Evolutionary conservation across 1,140 invertebrate species (phyloP).

Genomic region (Gyrodactylus salaris): DNA sequence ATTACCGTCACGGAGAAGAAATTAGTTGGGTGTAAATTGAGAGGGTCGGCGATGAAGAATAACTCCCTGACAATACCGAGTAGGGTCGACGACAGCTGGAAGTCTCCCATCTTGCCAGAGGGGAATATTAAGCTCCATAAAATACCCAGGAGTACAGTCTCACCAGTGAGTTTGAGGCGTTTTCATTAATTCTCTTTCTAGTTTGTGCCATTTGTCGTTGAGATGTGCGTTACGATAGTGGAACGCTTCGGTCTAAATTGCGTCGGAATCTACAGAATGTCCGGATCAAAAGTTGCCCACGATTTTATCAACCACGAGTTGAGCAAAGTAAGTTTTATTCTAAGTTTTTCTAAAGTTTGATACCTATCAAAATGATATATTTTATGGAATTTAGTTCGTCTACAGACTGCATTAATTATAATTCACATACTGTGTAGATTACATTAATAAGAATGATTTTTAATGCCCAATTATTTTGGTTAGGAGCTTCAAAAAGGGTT

Average conservation of each 20-base stretch:
- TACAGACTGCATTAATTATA: too few relatives aligned
- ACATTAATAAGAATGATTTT: too few relatives aligned
- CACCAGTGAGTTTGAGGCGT: not conserved
- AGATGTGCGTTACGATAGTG: not conserved
- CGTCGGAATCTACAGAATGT: constrained; percentile 3
- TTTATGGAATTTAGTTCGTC: too few relatives aligned
- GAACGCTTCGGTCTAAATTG: constrained; percentile 1
- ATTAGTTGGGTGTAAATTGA: too few relatives aligned
- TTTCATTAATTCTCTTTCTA: not conserved
- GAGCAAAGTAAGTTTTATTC: not conserved
- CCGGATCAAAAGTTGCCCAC: not conserved
- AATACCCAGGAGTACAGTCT: not conserved
- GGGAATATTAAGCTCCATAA: not conserved
- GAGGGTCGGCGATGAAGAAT: too few relatives aligned
- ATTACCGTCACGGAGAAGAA: not conserved
- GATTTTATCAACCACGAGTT: constrained; percentile 1
- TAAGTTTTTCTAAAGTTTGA: not conserved
- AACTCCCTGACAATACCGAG: too few relatives aligned
- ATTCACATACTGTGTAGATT: too few relatives aligned
- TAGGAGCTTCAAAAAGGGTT: too few relatives aligned
- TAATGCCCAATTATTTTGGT: too few relatives aligned
- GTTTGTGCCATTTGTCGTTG: constrained; percentile 1
- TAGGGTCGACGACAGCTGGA: too few relatives aligned
- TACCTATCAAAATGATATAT: too few relatives aligned
- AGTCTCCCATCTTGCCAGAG: not conserved